Conservation (phyloP, 2,888 invertebrate genomes). For the Drosophila helvetica region DNA sequence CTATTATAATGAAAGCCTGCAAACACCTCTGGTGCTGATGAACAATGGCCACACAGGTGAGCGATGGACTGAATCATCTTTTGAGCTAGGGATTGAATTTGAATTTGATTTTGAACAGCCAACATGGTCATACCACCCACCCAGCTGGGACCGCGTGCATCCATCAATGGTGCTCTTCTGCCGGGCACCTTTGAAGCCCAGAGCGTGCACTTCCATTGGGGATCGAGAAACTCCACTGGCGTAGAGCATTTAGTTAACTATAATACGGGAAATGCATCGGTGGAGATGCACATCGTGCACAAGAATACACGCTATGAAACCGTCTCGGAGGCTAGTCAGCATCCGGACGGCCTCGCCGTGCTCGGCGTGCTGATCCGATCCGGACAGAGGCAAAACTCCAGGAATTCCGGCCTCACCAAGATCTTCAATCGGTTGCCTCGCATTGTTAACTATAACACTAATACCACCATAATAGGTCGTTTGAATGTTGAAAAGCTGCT, state of each 20-base stretch:
- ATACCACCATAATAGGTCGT: conserved; percentile 47
- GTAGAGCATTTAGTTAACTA: conserved; percentile 82
- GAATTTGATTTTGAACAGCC: conserved; percentile 21
- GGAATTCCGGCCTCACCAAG: conserved; percentile 51
- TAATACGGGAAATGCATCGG: conserved; percentile 78
- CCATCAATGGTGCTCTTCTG: conserved; percentile 65
- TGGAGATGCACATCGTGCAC: conserved; percentile 89
- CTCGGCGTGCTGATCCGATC: conserved; percentile 86
- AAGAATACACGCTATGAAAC: conserved; percentile 86
- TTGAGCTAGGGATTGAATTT: too few species aligned
- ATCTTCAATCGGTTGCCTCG: conserved; percentile 65
- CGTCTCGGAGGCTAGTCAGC: conserved; percentile 84
- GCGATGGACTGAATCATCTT: background rate
- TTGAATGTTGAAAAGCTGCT: conserved; percentile 64
- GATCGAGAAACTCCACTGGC: conserved; percentile 87
- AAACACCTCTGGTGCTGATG: conserved; percentile 86
- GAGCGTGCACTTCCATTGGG: conserved; percentile 88
- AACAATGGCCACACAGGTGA: conserved; percentile 88
- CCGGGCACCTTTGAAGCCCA: conserved; percentile 65
- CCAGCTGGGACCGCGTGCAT: conserved; percentile 50
- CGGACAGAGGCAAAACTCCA: conserved; percentile 25
- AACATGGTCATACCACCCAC: conserved; percentile 56
- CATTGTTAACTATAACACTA: conserved; percentile 53
- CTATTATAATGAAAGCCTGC: conserved; percentile 87
- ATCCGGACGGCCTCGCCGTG: conserved; percentile 87